Percentiles rank a stretch among this genome's conserved stretches.
These are phyloP conservation scores for Bhutanitis thaidina DNA, from an alignment of 2,888 invertebrate genomes.

Conservation along the genomic window DNA sequence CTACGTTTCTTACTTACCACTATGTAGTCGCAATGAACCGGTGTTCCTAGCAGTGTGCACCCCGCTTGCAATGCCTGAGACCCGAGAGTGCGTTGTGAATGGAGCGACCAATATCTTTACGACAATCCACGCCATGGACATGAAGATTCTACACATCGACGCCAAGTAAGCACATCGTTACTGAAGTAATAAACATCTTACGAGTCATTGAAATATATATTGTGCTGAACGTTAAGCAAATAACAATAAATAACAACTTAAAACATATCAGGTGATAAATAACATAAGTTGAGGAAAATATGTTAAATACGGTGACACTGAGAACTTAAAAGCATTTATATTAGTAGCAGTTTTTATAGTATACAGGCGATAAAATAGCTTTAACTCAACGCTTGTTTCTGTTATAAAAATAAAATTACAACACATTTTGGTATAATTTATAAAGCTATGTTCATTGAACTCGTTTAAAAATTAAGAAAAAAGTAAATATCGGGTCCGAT, in stretches of 20 bases:
- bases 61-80: constrained; percentile 98
- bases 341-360: too few species aligned
- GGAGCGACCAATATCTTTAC: constrained; percentile 99
- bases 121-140: constrained; percentile 97
- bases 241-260: constrained; percentile 7
- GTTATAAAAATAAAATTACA: too few species aligned
- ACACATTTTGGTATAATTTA: too few species aligned
- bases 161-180: constrained; percentile 87
- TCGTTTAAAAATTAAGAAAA: constrained; percentile 12
- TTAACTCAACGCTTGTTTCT: too few species aligned
- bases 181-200: constrained; percentile 1
- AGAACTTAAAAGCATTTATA: too few species aligned
- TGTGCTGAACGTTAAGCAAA: constrained; percentile 5
- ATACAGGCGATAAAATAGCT: too few species aligned
- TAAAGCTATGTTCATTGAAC: constrained; percentile 10
- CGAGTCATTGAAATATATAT: constrained; percentile 14
- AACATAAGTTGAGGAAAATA: constrained; percentile 6
- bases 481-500: constrained; percentile 82
- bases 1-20: constrained; percentile 94
- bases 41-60: constrained; percentile 98
- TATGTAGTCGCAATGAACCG: constrained; percentile 96
- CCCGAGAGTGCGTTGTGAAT: constrained; percentile 95
- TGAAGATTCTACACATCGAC: constrained; percentile 97
- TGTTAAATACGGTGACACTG: background rate
- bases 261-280: constrained; percentile 8